Evolutionary conservation across 2,888 invertebrate genomes (phyloP).

Genomic region (Patella depressa): DNA sequence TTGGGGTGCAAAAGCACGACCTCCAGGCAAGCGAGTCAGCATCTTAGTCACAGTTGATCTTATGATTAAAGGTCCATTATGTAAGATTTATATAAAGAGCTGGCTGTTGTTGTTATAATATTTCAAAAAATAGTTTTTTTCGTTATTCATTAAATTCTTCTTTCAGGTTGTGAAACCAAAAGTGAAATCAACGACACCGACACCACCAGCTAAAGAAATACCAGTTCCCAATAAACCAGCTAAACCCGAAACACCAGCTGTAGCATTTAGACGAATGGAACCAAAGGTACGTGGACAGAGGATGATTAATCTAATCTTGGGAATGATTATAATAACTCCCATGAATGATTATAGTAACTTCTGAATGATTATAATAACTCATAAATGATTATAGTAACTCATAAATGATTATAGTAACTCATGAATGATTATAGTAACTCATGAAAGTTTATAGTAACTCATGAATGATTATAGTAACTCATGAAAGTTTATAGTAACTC

Average conservation of each 20-base stretch:
- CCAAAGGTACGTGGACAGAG: slow-evolving; percentile 8
- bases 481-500: neutral
- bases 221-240: slow-evolving; percentile 6
- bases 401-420: too few relatives aligned
- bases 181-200: slow-evolving; percentile 5
- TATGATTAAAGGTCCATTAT: too few relatives aligned
- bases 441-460: too few relatives aligned
- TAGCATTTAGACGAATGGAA: neutral
- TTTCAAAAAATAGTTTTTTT: too few relatives aligned
- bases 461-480: neutral
- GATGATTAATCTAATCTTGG: too few relatives aligned
- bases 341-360: neutral
- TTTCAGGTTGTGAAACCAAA: slow-evolving; percentile 12
- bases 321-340: neutral
- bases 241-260: neutral
- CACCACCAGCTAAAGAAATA: neutral
- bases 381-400: too few relatives aligned
- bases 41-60: too few relatives aligned
- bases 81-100: too few relatives aligned
- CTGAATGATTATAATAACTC: too few relatives aligned
- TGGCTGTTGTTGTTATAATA: too few relatives aligned
- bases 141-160: neutral
- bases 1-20: too few relatives aligned
- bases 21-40: too few relatives aligned
- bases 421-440: neutral